A percentile compares a stretch with the other conserved stretches of the same genome.
phyloP scores from a whole-genome alignment of 2,113 vertebrate genomes.

The Gasterosteus nipponicus region DNA sequence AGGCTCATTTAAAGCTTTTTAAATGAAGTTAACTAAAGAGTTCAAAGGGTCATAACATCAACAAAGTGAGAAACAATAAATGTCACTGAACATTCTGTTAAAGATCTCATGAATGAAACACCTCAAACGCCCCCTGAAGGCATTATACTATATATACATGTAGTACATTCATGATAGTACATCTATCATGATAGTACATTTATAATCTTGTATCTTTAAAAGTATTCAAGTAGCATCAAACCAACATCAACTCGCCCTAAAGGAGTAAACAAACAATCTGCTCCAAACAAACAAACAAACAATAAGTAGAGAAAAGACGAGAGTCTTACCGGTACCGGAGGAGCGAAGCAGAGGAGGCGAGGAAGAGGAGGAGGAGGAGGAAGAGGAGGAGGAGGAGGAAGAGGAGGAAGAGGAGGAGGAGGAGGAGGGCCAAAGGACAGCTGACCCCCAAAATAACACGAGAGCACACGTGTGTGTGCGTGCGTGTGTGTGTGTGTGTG shows the following conservation, averaged over 20 bases:
- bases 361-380: slow-evolving; percentile 19
- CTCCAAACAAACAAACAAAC: not conserved
- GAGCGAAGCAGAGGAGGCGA: slow-evolving; percentile 54
- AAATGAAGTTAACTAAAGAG: too few relatives aligned
- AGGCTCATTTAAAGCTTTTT: too few relatives aligned
- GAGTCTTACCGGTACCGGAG: slow-evolving; percentile 53
- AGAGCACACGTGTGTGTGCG: slow-evolving; percentile 5
- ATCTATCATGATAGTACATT: too few relatives aligned
- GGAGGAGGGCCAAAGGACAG: slow-evolving; percentile 62
- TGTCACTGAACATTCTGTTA: too few relatives aligned
- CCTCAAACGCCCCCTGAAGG: too few relatives aligned
- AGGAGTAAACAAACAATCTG: not conserved
- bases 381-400: slow-evolving; percentile 48
- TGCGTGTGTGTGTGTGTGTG: not conserved
- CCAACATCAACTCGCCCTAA: not conserved
- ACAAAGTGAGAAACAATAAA: too few relatives aligned
- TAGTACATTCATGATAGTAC: too few relatives aligned
- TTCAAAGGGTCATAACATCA: too few relatives aligned
- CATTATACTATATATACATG: too few relatives aligned
- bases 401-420: slow-evolving; percentile 42
- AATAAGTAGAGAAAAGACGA: not conserved
- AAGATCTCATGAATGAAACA: too few relatives aligned
- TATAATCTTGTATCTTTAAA: too few relatives aligned
- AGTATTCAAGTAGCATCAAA: not conserved
- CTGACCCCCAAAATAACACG: slow-evolving; percentile 80